Base-by-base conservation (phyloP, 2,113 vertebrate genomes). In the Clinocottus analis region DNA sequence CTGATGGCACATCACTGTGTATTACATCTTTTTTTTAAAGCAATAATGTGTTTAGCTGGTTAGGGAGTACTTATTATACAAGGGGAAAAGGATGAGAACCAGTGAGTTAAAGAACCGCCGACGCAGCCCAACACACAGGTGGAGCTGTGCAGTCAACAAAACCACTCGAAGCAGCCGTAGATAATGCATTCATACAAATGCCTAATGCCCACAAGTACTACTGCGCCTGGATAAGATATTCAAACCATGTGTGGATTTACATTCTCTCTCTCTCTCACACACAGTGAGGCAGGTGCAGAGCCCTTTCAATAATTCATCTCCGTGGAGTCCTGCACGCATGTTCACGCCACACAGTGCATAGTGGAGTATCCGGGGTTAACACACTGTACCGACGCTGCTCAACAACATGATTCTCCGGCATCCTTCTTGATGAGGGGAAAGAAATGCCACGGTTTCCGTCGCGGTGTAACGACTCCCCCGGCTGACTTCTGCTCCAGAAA, bases 261-360 rank as follows among this genome's bases (percentile, higher is more conserved):
- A 39, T 3, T 3, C 29, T 2, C 29, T 2, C 29, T 3, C 29
- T 31, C 29, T 2, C 29, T 3, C 49, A 66, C 51, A 21, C 14
- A 58, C 35, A 55, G 31, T 3, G 7, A 23, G 7, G 55, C 9
- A 33, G 11, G 16, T 4, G 1, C 17, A 16, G 25, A 39, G 39
- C 23, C 47, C n/a, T 35, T 17, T 65, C 19, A 71, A 72, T 68
- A n/a, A 56, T 73, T 61, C 14, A 62, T 77, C 53, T 10, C 12
- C 9, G 69, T 29, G 25, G 19, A 49, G 61, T 23, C 35, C 59
- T 45, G 61, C n/a, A 25, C 47, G 23, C 63, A 73, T 61, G 25
- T 65, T 53, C 29, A 68, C 3, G 2, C 16, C 13, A 25, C 14
- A n/a, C 10, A n/a, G 37, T 41, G 68, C 14, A 45, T 5, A 43